Conservation (phyloP, 2,113 vertebrate species). For the Ailurus styani region DNA sequence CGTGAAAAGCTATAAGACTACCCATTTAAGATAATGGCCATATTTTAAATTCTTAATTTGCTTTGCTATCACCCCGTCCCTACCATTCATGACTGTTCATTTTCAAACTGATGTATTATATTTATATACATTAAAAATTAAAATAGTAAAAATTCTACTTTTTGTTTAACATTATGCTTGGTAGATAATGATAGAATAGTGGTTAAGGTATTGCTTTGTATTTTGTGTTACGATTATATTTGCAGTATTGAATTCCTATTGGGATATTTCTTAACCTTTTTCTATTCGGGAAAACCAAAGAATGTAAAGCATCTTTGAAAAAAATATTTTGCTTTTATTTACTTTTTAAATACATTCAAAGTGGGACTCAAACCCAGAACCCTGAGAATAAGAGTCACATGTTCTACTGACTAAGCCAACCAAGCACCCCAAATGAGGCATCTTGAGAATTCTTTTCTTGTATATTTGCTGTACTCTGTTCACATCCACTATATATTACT, state of each 20-base stretch:
- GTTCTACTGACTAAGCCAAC: neutral
- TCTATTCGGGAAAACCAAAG: conserved; percentile 10
- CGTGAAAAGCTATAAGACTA: neutral
- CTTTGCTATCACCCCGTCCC: neutral
- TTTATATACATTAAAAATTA: neutral
- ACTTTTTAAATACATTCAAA: neutral
- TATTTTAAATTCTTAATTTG: conserved; percentile 6
- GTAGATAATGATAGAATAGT: neutral
- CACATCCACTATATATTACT: neutral
- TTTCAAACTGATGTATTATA: neutral
- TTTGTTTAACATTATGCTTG: neutral
- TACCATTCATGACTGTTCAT: neutral
- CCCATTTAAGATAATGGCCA: neutral
- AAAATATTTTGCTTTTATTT: neutral
- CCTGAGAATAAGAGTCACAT: neutral
- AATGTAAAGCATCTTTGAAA: neutral
- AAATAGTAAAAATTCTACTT: neutral
- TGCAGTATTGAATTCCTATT: neutral
- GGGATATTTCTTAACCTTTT: neutral
- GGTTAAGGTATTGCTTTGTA: neutral
- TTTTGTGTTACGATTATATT: neutral
- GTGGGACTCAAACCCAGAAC: neutral
- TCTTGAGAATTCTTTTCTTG: neutral
- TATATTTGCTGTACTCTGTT: neutral
- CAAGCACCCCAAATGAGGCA: neutral